A percentile compares a stretch with the other conserved stretches of the same genome.
These are phyloP conservation scores for Medauroidea extradentata DNA, from an alignment of 1,140 invertebrate genomes.

Conservation along the genomic window DNA sequence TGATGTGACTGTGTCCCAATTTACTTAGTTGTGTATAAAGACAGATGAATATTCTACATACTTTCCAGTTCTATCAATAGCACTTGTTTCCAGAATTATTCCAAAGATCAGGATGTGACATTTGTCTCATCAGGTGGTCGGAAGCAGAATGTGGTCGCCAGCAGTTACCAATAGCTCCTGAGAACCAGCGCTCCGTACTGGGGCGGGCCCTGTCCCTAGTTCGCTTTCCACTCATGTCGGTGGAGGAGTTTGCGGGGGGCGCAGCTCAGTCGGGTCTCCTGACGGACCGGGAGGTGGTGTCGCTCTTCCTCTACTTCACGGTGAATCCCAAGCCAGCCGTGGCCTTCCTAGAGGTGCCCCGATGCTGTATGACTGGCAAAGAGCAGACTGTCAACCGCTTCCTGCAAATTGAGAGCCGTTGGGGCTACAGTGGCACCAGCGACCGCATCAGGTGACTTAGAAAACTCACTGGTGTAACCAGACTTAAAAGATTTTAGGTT, in stretches of 20 bases:
- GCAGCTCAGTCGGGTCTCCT: constrained; percentile 73
- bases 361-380: constrained; percentile 79
- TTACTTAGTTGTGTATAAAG: too few relatives aligned
- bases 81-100: too few relatives aligned
- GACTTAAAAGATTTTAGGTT: background rate
- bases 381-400: constrained; percentile 79
- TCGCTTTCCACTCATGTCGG: constrained; percentile 81
- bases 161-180: constrained; percentile 58
- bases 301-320: constrained; percentile 79
- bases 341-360: constrained; percentile 65
- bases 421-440: constrained; percentile 84
- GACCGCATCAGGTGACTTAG: constrained; percentile 69
- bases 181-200: constrained; percentile 66
- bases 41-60: too few relatives aligned
- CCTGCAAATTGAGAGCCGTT: constrained; percentile 72
- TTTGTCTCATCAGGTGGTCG: constrained; percentile 65
- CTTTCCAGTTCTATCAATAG: too few relatives aligned
- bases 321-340: constrained; percentile 70
- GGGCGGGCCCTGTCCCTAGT: constrained; percentile 66
- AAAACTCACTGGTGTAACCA: background rate
- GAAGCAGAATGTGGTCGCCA: constrained; percentile 71
- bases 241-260: constrained; percentile 80
- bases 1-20: too few relatives aligned
- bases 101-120: too few relatives aligned
- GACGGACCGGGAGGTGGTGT: constrained; percentile 69